A percentile compares a stretch with the other conserved stretches of the same genome.
Evolutionary conservation across 2,113 vertebrate genomes (phyloP).

Genomic region (Pholis gunnellus): DNA sequence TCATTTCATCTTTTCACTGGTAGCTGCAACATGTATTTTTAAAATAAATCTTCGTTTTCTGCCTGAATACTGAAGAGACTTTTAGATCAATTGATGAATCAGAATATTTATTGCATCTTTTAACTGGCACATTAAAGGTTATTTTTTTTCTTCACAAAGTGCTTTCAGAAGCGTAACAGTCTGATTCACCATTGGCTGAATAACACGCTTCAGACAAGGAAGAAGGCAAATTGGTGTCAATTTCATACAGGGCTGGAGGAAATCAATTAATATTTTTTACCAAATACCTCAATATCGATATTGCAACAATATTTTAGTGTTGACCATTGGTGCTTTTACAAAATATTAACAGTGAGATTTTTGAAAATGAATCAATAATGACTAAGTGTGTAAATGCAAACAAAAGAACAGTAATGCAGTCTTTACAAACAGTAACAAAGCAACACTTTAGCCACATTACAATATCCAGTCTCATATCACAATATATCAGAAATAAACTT

Average conservation of each 20-base stretch:
- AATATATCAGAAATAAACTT: background rate
- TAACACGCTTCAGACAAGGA: background rate
- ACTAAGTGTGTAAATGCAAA: background rate
- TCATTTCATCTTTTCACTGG: constrained; percentile 1
- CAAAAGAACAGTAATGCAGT: too few species aligned
- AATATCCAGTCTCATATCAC: background rate
- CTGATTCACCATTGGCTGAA: background rate
- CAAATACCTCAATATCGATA: background rate
- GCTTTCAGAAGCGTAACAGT: too few species aligned
- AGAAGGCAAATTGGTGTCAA: background rate
- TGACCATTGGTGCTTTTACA: too few species aligned
- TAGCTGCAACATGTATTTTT: background rate
- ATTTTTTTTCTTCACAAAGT: background rate
- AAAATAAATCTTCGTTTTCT: background rate
- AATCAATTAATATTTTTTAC: too few species aligned
- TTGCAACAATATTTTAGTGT: background rate
- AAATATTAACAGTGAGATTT: background rate
- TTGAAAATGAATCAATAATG: background rate
- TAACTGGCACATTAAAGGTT: background rate
- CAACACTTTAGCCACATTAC: too few species aligned
- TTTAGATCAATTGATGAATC: background rate
- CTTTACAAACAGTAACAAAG: background rate
- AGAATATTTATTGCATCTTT: background rate
- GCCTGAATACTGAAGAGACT: background rate
- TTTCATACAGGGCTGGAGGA: too few species aligned